Evolutionary conservation across 37 sponge, comb jelly and placozoan genomes (phyloP).

Genomic region (Haliclona indistincta): DNA sequence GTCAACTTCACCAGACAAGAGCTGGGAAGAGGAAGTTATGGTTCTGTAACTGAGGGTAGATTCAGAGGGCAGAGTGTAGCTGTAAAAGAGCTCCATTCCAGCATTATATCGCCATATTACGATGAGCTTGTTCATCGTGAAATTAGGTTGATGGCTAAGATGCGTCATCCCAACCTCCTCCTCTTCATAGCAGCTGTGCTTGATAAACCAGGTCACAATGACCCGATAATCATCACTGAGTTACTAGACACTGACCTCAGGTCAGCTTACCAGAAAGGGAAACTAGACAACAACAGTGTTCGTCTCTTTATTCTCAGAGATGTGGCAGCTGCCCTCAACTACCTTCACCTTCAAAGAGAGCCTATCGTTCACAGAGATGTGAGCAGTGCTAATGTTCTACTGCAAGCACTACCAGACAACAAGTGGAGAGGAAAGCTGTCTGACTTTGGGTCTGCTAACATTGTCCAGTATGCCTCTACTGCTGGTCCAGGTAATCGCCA

Average conservation of each 20-base stretch:
- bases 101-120: background rate
- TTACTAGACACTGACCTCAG: slow-evolving; percentile 67
- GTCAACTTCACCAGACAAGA: no score
- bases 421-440: slow-evolving; percentile 65
- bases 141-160: slow-evolving; percentile 28
- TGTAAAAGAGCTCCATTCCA: slow-evolving; percentile 44
- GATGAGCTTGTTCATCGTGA: slow-evolving; percentile 47
- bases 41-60: slow-evolving; percentile 41
- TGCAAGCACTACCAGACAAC: slow-evolving; percentile 15
- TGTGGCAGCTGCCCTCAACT: slow-evolving; percentile 73
- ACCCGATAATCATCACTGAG: slow-evolving; percentile 64
- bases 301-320: slow-evolving; percentile 39
- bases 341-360: slow-evolving; percentile 65
- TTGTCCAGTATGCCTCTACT: slow-evolving; percentile 36
- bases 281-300: background rate
- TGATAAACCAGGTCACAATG: slow-evolving; percentile 17
- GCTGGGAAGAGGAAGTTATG: slow-evolving; percentile 66
- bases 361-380: slow-evolving; percentile 86
- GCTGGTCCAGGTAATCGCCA: slow-evolving; percentile 54
- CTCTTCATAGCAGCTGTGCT: slow-evolving; percentile 68
- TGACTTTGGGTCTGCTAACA: slow-evolving; percentile 86
- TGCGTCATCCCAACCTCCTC: slow-evolving; percentile 69
- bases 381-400: slow-evolving; percentile 80
- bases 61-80: slow-evolving; percentile 62
- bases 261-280: slow-evolving; percentile 21